Evolutionary conservation across 2,113 vertebrate species (phyloP), one percentile per base, ranked within the genome.

Genomic region (Thunnus maccoyii): DNA sequence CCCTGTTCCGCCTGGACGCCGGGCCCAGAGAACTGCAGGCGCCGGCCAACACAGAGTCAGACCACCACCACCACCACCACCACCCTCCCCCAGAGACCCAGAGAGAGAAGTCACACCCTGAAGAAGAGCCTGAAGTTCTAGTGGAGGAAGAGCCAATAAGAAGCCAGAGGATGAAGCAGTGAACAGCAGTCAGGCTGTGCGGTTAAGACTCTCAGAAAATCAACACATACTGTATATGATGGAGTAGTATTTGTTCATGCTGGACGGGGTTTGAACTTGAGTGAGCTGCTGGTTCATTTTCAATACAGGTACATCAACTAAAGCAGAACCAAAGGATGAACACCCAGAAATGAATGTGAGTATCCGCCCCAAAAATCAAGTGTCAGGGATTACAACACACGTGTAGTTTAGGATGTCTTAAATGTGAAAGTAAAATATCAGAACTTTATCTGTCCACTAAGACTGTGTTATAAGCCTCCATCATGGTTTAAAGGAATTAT

Each of bases 1-100:
- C 97, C 0, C 32, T 99, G 25, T 98, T 99, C 88, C 96, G 96
- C 15, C 89, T 98, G 54, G 78, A 89, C 0, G 17, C 87, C 0
- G 91, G 94, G 3, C 78, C 92, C 0, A 60, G 76, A 0, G 93
- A 96, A 81, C 87, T 96, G 17, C 88, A 68, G 55, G 70, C 18
- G 0, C 13, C 60, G 0, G 32, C 2, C 0, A 73, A 78, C 0
- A 1, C 32, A 0, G 81, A 94, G 41, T 67, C 76, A 0, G 36
- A 5, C 8, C 62, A 44, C 9, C 9, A 20, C 9, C 60, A 25
- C 9, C 25, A 9, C 22, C 55, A 20, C 3, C 52, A 56, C 16
- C 36, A 30, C 20, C 18, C 69, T 3, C 12, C 56, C 1, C 3
- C 54, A 8, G 78, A 88, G 36, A 66, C 3, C 55, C 77, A 44